phyloP scores from a whole-genome alignment of 2,797 vertebrate species.

The Sphenodon punctatus region DNA sequence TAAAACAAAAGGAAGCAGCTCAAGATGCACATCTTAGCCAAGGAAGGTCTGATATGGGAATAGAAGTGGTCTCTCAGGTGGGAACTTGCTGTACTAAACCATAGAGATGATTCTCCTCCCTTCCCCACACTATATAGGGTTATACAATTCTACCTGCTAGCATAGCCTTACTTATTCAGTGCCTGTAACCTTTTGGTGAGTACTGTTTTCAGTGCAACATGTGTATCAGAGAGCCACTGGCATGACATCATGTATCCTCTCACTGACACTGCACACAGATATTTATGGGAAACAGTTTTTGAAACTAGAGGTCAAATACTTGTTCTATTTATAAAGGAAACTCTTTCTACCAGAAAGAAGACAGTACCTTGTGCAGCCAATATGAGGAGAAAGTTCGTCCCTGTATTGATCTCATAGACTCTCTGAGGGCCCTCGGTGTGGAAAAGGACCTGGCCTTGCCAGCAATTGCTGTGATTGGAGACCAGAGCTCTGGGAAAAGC shows the following conservation, averaged over 20 bases:
- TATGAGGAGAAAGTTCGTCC: slow-evolving; percentile 86
- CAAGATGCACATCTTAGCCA: neutral
- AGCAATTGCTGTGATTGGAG: slow-evolving; percentile 88
- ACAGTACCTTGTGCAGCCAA: slow-evolving; percentile 58
- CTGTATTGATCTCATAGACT: slow-evolving; percentile 88
- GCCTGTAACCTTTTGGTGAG: neutral
- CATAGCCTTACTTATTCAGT: neutral
- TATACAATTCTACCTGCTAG: too few species aligned
- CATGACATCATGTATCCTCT: neutral
- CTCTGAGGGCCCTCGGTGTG: slow-evolving; percentile 83
- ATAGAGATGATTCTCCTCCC: fast-evolving
- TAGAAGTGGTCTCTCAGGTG: neutral
- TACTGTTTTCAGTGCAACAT: neutral
- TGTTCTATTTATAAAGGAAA: neutral
- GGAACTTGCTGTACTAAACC: neutral
- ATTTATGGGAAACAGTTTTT: neutral
- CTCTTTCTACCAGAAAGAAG: neutral
- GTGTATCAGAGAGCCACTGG: neutral
- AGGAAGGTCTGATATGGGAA: neutral
- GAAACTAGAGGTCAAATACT: neutral
- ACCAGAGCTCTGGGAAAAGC: slow-evolving; percentile 94
- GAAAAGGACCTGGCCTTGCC: slow-evolving; percentile 87
- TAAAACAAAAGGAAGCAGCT: too few species aligned
- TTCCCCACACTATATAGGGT: neutral
- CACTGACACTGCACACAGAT: neutral